These are phyloP conservation scores for Frankliniella intonsa DNA, from an alignment of 2,888 invertebrate genomes.

Conservation along the genomic window DNA sequence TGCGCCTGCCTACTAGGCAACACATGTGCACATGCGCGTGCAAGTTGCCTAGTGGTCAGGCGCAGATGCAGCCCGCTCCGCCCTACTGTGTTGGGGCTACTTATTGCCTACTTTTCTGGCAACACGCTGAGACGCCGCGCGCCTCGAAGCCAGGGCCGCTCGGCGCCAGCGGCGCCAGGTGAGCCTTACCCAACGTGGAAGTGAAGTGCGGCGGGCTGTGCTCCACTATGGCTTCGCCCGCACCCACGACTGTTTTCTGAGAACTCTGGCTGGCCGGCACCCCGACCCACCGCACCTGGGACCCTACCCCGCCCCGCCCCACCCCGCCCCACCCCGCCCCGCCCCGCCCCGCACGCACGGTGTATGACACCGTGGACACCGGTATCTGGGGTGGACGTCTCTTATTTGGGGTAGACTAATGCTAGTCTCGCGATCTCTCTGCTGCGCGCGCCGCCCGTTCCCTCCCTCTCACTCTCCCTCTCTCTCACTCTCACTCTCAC, in stretches of 20 bases:
- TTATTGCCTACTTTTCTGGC: too few relatives aligned
- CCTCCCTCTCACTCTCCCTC: background rate
- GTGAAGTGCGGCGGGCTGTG: background rate
- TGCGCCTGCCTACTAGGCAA: too few relatives aligned
- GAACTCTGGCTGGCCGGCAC: background rate
- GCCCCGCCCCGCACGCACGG: background rate
- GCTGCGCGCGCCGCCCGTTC: background rate
- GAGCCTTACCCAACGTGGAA: background rate
- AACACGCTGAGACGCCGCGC: too few relatives aligned
- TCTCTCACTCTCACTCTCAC: background rate
- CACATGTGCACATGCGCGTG: too few relatives aligned
- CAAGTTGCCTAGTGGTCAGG: too few relatives aligned
- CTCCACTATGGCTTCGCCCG: background rate
- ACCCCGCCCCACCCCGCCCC: background rate
- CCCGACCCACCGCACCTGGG: background rate
- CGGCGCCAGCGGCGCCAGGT: background rate
- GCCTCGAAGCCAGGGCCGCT: too few relatives aligned
- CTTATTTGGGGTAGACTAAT: too few relatives aligned
- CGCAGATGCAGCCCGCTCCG: too few relatives aligned
- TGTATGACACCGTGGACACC: background rate
- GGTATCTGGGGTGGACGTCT: too few relatives aligned
- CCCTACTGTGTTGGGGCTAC: too few relatives aligned
- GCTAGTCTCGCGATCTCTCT: too few relatives aligned
- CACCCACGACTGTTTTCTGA: background rate
- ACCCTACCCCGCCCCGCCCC: background rate